A percentile compares a stretch with the other conserved stretches of the same genome.
Conservation (phyloP, 2,797 vertebrate genomes). For the Choloepus didactylus region DNA sequence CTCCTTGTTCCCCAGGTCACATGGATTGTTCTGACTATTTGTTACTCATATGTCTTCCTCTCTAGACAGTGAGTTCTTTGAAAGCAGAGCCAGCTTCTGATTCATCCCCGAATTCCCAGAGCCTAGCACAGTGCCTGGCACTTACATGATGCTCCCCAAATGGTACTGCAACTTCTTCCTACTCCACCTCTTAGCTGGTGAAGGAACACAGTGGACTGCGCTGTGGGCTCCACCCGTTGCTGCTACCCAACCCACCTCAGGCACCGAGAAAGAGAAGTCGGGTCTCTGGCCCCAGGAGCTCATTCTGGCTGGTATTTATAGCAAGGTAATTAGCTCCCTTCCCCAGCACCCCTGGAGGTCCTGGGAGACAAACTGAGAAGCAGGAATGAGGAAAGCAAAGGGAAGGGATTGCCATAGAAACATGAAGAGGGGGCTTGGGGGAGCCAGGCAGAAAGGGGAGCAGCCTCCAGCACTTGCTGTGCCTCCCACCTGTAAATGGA, state of each 20-base stretch:
- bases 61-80: background rate
- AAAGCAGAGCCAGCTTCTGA: slow-evolving; percentile 40
- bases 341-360: slow-evolving; percentile 62
- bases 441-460: background rate
- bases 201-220: background rate
- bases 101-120: background rate
- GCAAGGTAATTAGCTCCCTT: slow-evolving; percentile 74
- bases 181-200: background rate
- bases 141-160: background rate
- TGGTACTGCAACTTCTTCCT: background rate
- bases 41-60: background rate
- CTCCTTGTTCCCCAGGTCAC: background rate
- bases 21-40: background rate
- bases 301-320: slow-evolving; percentile 76
- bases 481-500: background rate
- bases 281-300: slow-evolving; percentile 50
- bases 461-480: background rate
- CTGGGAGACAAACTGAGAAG: slow-evolving; percentile 53
- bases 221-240: background rate
- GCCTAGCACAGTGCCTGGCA: slow-evolving; percentile 12
- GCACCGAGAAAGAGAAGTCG: slow-evolving; percentile 38
- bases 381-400: slow-evolving; percentile 19
- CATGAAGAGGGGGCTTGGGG: background rate
- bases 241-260: background rate
- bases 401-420: slow-evolving; percentile 59